Conservation (phyloP, 2,113 vertebrate species). For the mouse (Mus musculus) region GRCm39 chr6:82376501-82377000, state of each 20-base stretch:
- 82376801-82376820: slow-evolving; percentile 7
- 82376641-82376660: not conserved
- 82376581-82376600: not conserved
- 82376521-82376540: not conserved
- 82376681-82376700: not conserved
- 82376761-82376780: not conserved
- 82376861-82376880: not conserved
- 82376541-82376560: not conserved
- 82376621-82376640: not conserved
- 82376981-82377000: not conserved
- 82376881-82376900: not conserved
- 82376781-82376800: not conserved
- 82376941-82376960: fast-evolving
- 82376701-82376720: not conserved
- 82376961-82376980: not conserved
- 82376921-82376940: not conserved
- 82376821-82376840: not conserved
- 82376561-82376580: not conserved
- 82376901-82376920: not conserved
- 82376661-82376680: not conserved
- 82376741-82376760: not conserved
- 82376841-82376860: not conserved
- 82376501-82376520: not conserved
- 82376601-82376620: not conserved
- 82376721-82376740: not conserved